Evolutionary conservation across 2,888 invertebrate species (phyloP).

Genomic region (Sthenelais limicola): DNA sequence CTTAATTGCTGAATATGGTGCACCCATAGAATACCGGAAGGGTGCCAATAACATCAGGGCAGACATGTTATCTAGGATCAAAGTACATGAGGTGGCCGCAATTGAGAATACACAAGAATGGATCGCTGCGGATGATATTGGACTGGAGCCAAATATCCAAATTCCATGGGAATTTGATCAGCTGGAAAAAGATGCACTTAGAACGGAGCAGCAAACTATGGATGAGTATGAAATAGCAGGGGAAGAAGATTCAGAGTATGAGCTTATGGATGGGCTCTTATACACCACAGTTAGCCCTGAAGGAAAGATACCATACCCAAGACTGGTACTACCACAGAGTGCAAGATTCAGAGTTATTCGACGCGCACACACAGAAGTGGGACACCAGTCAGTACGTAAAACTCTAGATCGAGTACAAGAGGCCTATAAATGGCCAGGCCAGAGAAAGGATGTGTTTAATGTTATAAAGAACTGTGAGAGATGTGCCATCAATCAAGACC

Average conservation of each 20-base stretch:
- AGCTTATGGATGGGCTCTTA: not conserved
- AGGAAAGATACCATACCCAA: not conserved
- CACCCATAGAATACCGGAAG: slow-evolving; percentile 6
- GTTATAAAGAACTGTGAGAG: not conserved
- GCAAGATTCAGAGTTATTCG: not conserved
- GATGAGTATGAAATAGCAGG: not conserved
- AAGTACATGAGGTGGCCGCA: not conserved
- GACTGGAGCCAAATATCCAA: too few relatives aligned
- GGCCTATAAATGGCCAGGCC: slow-evolving; percentile 8
- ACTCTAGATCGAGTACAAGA: slow-evolving; percentile 7
- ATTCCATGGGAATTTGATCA: not conserved
- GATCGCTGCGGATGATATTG: too few relatives aligned
- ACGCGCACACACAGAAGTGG: not conserved
- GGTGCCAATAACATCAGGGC: slow-evolving; percentile 10
- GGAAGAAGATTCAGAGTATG: not conserved
- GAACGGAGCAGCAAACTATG: not conserved
- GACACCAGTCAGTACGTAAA: not conserved
- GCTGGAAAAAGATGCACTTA: not conserved
- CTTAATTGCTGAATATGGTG: slow-evolving; percentile 26
- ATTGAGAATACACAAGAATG: not conserved
- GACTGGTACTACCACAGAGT: slow-evolving; percentile 5
- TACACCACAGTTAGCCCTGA: not conserved
- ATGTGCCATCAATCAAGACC: not conserved
- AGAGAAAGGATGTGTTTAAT: not conserved
- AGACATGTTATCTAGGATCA: slow-evolving; percentile 23